Evolutionary conservation across 64 coral and sea anemone species (phyloP), one percentile per base, ranked within the genome.

Genomic region (Cladopsammia gracilis): DNA sequence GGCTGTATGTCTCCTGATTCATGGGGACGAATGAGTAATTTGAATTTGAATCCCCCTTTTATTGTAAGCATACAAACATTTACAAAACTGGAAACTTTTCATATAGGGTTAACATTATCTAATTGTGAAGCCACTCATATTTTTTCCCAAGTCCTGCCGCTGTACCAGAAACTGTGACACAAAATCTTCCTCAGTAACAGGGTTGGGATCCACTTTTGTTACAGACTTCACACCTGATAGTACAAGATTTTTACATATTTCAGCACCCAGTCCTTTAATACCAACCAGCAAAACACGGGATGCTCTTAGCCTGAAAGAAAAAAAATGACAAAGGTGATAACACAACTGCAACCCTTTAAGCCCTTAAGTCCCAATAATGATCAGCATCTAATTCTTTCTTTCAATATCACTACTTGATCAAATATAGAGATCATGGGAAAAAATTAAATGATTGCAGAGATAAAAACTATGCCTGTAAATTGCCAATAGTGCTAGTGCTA

Each of bases 171-270:
- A 99, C 88, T 99, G 98, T 79, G 90, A 89, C 48, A 76, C 45
- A 75, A 99, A 99, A 68, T 99, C 98, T 86, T 96, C 81, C 72
- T 93, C 88, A 67, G 78, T 96, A 3, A 99, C 95, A 77, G 60
- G 18, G 51, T 76, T 5, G 48, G 93, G 69, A 77, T 99, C 98
- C 25, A 94, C 57, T 80, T 96, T 89, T 3, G 94, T 96, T 3
- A 99, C 60, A 68, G 98, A 96, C 64, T 96, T 99, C 42, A 99
- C 95, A 9, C 98, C 98, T 45, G 94, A 95, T 11, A 99, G 83
- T 3, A 99, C 89, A 14, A 99, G 88, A 70, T 99, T 99, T 64
- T 99, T 99, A 90, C 98, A 99, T 56, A 99, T 96, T 75, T 99
- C 98, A 70, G 98, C 98, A 58, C 98, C 98, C 51, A 99, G 22